Base-by-base conservation (phyloP, 2,888 invertebrate species). In the Adelognathus sp. region DNA sequence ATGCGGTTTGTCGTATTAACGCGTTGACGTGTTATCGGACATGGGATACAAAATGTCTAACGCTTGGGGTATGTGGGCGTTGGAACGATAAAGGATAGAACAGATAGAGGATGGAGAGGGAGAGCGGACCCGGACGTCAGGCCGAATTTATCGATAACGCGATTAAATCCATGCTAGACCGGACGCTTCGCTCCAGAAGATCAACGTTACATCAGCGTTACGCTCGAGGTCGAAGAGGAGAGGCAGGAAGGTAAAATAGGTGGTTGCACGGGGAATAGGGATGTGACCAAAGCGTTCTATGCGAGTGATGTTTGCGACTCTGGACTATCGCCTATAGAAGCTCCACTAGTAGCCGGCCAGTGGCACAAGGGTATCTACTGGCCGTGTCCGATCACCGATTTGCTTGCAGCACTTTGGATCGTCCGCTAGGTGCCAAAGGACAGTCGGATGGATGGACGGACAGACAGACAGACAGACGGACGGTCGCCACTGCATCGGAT, bases 101-200 rank as follows among this genome's bases (percentile, higher is more conserved):
- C 27, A 14, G 29, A 70, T 58, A 58, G 33, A n/a, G 58, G 36
- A 46, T 58, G 29, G 61, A 18, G 54, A 21, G 11, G 31, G 58
- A 27, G 27, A 61, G 52, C 39, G 31, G 58, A 41, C 54, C 16
- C 61, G 52, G n/a, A 64, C 33, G 46, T 18, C 44, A 16, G 58
- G 66, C 44, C 71, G 66, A 80, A 78, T 81, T 81, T 80, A 82
- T 82, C 81, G 82, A 82, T 78, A 71, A 78, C 80, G 66, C 73
- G 74, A 80, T 81, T 81, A 78, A 80, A 81, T 77, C 66, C 63
- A 71, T 69, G 80, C 69, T 56, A 50, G 56, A 64, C 41, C 50
- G 71, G 71, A 63, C 71, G 64, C 63, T 79, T 69, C 27, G 67
- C 44, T 67, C 63, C 63, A 33, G 64, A 77, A 69, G 74, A 75